These are phyloP conservation scores for Lasioglossum malachurum DNA, from an alignment of 2,888 invertebrate species.

Conservation along the genomic window DNA sequence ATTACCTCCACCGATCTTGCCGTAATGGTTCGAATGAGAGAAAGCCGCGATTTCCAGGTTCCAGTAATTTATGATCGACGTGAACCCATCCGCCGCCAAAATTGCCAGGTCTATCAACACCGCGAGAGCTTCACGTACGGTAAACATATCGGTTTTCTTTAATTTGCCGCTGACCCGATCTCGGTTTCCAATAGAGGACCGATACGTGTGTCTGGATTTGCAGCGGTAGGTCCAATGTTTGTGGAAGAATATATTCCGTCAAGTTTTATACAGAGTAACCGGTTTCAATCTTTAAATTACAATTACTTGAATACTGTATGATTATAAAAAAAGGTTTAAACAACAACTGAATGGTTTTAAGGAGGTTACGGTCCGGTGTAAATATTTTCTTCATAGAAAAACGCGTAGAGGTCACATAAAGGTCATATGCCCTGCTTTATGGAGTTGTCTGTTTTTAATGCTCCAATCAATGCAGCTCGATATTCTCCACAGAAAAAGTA, in stretches of 20 bases:
- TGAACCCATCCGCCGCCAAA: conserved; percentile 3
- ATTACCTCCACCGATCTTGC: conserved; percentile 49
- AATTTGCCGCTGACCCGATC: conserved; percentile 26
- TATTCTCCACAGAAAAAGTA: no score
- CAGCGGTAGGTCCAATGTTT: background rate
- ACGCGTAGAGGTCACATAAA: no score
- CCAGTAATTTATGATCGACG: conserved; percentile 35
- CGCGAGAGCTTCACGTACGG: conserved; percentile 28
- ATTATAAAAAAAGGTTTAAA: no score
- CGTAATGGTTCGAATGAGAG: conserved; percentile 68
- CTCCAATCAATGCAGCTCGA: no score
- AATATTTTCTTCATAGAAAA: no score
- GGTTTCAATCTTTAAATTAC: background rate
- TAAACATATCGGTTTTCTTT: conserved; percentile 49
- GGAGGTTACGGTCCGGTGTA: no score
- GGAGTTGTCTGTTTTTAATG: no score
- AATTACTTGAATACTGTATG: background rate
- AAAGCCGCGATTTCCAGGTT: conserved; percentile 72
- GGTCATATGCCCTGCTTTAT: no score
- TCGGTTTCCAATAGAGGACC: background rate
- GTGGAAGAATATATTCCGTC: background rate
- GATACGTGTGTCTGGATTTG: conserved; percentile 11
- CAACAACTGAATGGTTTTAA: no score
- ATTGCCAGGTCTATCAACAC: conserved; percentile 20
- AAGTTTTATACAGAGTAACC: background rate